Base-by-base conservation (phyloP, 2,888 invertebrate genomes). In the Phaedon cochleariae region DNA sequence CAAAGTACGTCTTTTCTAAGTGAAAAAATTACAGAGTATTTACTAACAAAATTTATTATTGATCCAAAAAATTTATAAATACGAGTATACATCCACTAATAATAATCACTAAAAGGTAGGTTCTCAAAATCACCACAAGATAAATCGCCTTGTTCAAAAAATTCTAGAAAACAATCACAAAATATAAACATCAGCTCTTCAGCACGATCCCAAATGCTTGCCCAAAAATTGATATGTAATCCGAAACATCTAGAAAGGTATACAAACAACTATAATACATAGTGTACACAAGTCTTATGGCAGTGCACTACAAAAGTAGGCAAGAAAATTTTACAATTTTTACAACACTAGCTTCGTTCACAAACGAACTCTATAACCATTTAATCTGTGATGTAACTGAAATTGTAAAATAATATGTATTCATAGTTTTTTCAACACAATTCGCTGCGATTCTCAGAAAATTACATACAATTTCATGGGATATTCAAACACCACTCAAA, bases 241-340 rank as follows among this genome's bases (percentile, higher is more conserved):
- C 31, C 6, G 10, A 34, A 9, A 34, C 31, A 41, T 58, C 51
- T 51, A 48, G 52, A 58, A 55, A 52, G 55, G 26, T 18, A 45
- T 12, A n/a, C n/a, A n/a, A 37, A 22, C 10, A 22, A 55, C 26
- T 57, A 57, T 63, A 63, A 64, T 55, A 58, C 57, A 55, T 45
- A 41, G 41, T 41, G 55, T 62, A 58, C 53, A 65, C 46, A 62
- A 65, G 65, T 65, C 65, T 65, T 65, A 65, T 62, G 58, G 58
- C 58, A 65, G 58, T 62, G 58, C 53, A 21, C 61, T 59, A 65
- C 59, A 26, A 31, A 18, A 62, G 54, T 65, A 62, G 62, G 37
- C 7, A 22, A 57, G 41, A 52, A 34, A 48, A 65, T 21, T 15
- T 59, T 18, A 65, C 10, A 52, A 52, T 59, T 54, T 55, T 64